A percentile compares a stretch with the other conserved stretches of the same genome.
Evolutionary conservation across 2,888 invertebrate species (phyloP).

Genomic region (Lottia gigantea): DNA sequence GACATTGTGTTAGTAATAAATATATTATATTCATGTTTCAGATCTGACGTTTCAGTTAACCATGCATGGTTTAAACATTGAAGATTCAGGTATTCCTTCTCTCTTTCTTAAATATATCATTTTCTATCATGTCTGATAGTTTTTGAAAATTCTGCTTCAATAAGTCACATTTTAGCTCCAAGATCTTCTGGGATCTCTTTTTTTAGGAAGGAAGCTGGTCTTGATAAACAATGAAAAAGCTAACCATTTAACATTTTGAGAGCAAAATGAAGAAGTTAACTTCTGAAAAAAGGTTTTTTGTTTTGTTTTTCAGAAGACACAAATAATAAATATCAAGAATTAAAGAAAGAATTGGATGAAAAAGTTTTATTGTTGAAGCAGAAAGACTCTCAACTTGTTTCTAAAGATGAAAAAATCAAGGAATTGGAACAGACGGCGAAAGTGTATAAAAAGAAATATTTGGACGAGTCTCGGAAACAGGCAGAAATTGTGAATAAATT

Average conservation of each 20-base stretch:
- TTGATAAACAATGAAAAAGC: no score
- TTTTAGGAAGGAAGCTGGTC: no score
- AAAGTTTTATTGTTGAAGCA: background rate
- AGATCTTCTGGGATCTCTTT: no score
- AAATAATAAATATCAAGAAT: background rate
- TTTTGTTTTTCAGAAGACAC: background rate
- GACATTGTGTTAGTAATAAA: no score
- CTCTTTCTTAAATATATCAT: background rate
- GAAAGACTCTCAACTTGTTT: background rate
- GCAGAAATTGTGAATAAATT: slow-evolving; percentile 44
- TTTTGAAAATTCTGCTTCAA: background rate
- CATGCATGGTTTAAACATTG: slow-evolving; percentile 56
- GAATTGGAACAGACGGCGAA: slow-evolving; percentile 12
- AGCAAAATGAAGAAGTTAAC: no score
- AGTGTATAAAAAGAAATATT: slow-evolving; percentile 21
- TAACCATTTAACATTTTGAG: no score
- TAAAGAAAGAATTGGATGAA: slow-evolving; percentile 6
- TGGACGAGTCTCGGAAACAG: slow-evolving; percentile 21
- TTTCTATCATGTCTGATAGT: no score
- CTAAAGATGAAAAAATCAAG: slow-evolving; percentile 18
- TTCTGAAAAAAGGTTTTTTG: no score
- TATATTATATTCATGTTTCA: slow-evolving; percentile 38
- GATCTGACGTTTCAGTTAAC: slow-evolving; percentile 64
- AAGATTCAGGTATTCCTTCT: slow-evolving; percentile 38
- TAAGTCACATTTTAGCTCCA: background rate